phyloP scores from a whole-genome alignment of 92 coral and sea anemone species.

The Palythoa heliodiscus region DNA sequence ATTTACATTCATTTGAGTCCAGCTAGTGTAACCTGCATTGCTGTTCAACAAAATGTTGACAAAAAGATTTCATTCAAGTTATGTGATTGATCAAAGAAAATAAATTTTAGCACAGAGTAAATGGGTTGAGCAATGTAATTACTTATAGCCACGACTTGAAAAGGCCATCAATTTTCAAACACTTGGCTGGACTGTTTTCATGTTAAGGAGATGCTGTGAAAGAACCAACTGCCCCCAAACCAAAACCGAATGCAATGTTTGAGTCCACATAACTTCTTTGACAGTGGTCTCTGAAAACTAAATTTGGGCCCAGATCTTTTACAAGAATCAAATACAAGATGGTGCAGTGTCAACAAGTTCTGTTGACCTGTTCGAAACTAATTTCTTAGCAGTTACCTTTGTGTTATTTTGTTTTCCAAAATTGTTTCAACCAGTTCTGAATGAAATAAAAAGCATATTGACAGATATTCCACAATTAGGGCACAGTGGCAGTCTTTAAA shows the following conservation, averaged over 20 bases:
- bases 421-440: background rate
- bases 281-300: background rate
- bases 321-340: background rate
- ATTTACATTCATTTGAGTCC: too few relatives aligned
- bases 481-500: too few relatives aligned
- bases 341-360: background rate
- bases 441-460: too few relatives aligned
- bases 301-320: background rate
- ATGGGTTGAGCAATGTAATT: too few relatives aligned
- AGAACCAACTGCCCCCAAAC: background rate
- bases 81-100: too few relatives aligned
- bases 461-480: background rate
- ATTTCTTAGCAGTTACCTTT: background rate
- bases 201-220: background rate
- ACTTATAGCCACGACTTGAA: too few relatives aligned
- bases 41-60: background rate
- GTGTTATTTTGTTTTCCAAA: background rate
- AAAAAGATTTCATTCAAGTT: too few relatives aligned
- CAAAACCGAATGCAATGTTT: background rate
- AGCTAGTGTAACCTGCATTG: background rate
- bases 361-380: too few relatives aligned
- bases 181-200: too few relatives aligned
- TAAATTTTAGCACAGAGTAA: too few relatives aligned
- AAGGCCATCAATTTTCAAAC: too few relatives aligned
- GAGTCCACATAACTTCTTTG: background rate